Base-by-base conservation (phyloP, 2,888 invertebrate species). In the Dryomyza anilis region DNA sequence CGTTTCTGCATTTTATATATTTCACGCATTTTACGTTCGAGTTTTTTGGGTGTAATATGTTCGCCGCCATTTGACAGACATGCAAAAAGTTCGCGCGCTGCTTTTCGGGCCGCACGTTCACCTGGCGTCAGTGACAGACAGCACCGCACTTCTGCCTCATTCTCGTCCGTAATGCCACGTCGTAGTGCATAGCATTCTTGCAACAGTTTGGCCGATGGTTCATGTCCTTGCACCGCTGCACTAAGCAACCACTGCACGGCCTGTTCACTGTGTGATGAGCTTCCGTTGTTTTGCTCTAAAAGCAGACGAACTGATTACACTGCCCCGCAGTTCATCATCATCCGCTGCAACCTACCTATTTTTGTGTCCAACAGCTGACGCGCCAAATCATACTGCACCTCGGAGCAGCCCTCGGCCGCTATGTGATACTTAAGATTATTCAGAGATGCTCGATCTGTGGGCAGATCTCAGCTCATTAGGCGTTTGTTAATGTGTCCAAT, bases 191-290 rank as follows among this genome's bases (percentile, higher is more conserved):
- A 78, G 72, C 83, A 83, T 48, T 83, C 79, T 2, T 74, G 74
- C 2, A 97, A 85, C 76, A 95, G 86, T 67, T 88, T 88, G 36
- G 94, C 92, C 0, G 96, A 96, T 79, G 95, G 94, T 48, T 89
- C 87, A 74, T 95, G 94, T 0, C 96, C 96, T 81, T 96, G 95
- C 76, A 94, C 93, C 0, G 96, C 95, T 2, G 96, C 95, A 83
- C 92, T 91, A n/a, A 95, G 90, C 55, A 96, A 83, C 96, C 96
- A 96, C 76, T 93, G 91, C 57, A 96, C 88, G 0, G 95, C 96
- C 70, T 92, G 87, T 71, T 90, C 88, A 68, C 91, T 92, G 5
- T 78, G 72, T 14, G 77, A 69, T 21, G 75, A 69, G n/a, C n/a
- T 60, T 77, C n/a, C 39, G 14, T 59, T 48, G 33, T 59, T 59